Conservation (phyloP, 2,888 invertebrate species). For the Osedax frankpressi region DNA sequence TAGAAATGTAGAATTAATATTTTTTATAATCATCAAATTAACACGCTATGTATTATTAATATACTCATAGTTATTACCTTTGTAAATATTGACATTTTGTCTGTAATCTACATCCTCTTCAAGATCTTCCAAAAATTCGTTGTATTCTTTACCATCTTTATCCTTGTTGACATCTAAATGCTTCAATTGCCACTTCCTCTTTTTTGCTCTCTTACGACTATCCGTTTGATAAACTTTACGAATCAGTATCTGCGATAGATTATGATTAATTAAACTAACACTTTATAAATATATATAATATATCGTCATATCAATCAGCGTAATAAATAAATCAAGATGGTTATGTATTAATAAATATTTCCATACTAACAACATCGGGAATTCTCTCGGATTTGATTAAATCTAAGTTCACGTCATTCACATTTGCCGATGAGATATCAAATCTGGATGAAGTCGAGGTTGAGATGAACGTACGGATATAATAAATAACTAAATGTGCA, state of each 20-base stretch:
- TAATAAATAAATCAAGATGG: no score
- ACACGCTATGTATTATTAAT: no score
- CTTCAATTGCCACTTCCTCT: conserved; percentile 75
- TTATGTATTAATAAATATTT: no score
- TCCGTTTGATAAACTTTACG: conserved; percentile 70
- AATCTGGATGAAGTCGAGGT: conserved; percentile 53
- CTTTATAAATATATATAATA: no score
- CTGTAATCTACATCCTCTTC: conserved; percentile 83
- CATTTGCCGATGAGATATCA: conserved; percentile 75
- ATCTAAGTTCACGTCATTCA: conserved; percentile 78
- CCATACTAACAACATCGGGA: conserved; percentile 63
- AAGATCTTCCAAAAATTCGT: conserved; percentile 87
- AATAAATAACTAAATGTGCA: not conserved
- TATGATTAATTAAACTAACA: no score
- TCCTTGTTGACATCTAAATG: conserved; percentile 54
- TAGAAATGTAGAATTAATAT: no score
- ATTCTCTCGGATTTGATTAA: conserved; percentile 56
- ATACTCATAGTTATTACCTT: no score
- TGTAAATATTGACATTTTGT: conserved; percentile 82
- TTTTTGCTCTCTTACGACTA: conserved; percentile 58
- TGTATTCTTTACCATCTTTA: conserved; percentile 61
- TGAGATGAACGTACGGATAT: not conserved
- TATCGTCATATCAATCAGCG: no score
- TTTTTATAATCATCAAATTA: no score
- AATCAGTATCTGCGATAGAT: conserved; percentile 61